phyloP scores from a whole-genome alignment of 2,113 vertebrate species.

The Zosterops pallidus region DNA sequence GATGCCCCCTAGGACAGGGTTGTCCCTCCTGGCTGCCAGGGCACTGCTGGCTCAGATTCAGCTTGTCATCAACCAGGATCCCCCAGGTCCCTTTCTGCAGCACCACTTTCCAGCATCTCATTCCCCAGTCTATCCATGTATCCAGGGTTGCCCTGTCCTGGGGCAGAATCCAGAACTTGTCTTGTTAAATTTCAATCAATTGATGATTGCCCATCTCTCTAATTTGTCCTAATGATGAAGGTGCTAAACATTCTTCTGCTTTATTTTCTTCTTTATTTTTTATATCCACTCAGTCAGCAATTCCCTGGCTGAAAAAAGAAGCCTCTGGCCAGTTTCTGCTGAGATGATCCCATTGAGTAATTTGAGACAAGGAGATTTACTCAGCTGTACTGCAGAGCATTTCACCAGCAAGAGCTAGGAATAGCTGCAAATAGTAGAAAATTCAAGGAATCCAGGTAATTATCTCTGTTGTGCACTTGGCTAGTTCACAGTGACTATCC shows the following conservation, averaged over 20 bases:
- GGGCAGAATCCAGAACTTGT: not conserved
- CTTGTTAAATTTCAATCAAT: not conserved
- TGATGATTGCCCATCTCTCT: not conserved
- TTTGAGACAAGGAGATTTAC: not conserved
- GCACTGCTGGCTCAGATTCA: accelerated
- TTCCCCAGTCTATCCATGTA: not conserved
- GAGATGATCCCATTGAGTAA: not conserved
- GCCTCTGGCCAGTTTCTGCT: not conserved
- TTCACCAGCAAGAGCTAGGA: not conserved
- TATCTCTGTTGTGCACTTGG: not conserved
- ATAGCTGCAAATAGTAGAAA: not conserved
- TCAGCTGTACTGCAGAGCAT: not conserved
- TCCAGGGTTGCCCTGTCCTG: not conserved
- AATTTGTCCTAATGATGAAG: not conserved
- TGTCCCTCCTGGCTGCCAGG: not conserved
- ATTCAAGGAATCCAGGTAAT: not conserved
- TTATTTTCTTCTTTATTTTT: not conserved
- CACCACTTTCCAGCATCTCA: accelerated
- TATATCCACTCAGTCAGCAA: not conserved
- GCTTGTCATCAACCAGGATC: accelerated
- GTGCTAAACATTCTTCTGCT: not conserved
- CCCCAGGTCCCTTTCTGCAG: not conserved
- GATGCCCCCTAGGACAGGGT: accelerated
- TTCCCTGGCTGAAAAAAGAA: not conserved
- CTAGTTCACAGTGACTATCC: not conserved